These are phyloP conservation scores for Andinoacara biseriatus DNA, from an alignment of 2,113 vertebrate genomes.

Conservation along the genomic window DNA sequence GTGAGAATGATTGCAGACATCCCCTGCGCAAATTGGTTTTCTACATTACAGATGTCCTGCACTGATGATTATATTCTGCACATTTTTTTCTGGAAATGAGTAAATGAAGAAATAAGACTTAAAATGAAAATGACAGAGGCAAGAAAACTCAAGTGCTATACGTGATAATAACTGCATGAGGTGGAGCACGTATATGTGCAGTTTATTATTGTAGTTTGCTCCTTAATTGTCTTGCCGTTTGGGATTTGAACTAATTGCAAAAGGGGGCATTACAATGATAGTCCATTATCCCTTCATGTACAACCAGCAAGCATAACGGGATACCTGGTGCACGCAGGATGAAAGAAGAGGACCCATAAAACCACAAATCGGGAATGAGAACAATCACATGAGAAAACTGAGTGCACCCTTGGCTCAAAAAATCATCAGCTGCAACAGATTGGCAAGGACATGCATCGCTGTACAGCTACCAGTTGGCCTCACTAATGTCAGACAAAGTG, in stretches of 20 bases:
- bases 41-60: slow-evolving; percentile 9
- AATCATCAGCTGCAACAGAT: slow-evolving; percentile 44
- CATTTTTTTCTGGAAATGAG: slow-evolving; percentile 23
- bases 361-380: slow-evolving; percentile 40
- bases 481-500: slow-evolving; percentile 23
- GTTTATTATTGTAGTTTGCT: slow-evolving; percentile 12
- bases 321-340: slow-evolving; percentile 33
- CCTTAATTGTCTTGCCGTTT: slow-evolving; percentile 28
- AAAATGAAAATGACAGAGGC: background rate
- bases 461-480: slow-evolving; percentile 2
- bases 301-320: slow-evolving; percentile 49
- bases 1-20: slow-evolving; percentile 16
- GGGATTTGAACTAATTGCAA: slow-evolving; percentile 57
- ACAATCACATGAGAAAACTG: slow-evolving; percentile 35
- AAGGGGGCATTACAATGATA: slow-evolving; percentile 34
- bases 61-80: background rate
- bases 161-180: slow-evolving; percentile 7
- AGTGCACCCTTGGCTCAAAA: slow-evolving; percentile 36
- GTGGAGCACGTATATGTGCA: background rate
- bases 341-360: slow-evolving; percentile 50
- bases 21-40: slow-evolving; percentile 7
- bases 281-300: slow-evolving; percentile 53
- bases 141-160: background rate
- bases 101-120: slow-evolving; percentile 17
- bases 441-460: slow-evolving; percentile 5